A percentile compares a stretch with the other conserved stretches of the same genome.
Conservation (phyloP, 2,797 vertebrate species). For the Buphagus erythrorhynchus region DNA sequence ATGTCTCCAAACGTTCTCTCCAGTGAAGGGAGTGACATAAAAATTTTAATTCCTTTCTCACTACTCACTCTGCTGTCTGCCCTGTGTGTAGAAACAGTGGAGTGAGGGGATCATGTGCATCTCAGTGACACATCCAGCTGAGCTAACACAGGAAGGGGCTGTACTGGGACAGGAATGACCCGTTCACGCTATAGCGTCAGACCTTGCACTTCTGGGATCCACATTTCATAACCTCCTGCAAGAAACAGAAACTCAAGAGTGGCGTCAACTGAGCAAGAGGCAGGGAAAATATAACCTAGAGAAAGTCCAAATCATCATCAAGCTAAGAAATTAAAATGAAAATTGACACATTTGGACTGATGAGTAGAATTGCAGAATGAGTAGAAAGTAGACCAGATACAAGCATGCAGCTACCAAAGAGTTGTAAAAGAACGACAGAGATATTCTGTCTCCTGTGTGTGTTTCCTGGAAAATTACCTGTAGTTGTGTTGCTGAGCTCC, state of each 20-base stretch:
- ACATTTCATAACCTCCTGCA: not conserved
- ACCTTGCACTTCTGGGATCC: not conserved
- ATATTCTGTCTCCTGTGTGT: not conserved
- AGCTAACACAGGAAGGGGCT: not conserved
- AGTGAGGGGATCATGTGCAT: not conserved
- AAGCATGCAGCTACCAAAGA: not conserved
- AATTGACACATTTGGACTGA: not conserved
- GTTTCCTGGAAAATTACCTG: not conserved
- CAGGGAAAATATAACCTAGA: not conserved
- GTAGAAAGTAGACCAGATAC: not conserved
- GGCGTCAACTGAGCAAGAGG: not conserved
- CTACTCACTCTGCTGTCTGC: constrained; percentile 13
- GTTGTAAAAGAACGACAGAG: not conserved
- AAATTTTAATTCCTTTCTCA: constrained; percentile 33
- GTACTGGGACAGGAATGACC: not conserved
- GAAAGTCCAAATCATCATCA: not conserved
- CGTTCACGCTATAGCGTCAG: accelerated
- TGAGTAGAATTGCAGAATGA: not conserved
- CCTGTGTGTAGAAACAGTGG: not conserved
- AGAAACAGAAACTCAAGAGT: not conserved
- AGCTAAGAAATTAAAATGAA: not conserved
- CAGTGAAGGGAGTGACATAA: constrained; percentile 22
- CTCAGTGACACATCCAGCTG: not conserved
- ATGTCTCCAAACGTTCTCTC: not conserved
- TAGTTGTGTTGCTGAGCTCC: not conserved